Evolutionary conservation across 2,113 vertebrate species (phyloP).

Genomic region (Eulemur macaco): DNA sequence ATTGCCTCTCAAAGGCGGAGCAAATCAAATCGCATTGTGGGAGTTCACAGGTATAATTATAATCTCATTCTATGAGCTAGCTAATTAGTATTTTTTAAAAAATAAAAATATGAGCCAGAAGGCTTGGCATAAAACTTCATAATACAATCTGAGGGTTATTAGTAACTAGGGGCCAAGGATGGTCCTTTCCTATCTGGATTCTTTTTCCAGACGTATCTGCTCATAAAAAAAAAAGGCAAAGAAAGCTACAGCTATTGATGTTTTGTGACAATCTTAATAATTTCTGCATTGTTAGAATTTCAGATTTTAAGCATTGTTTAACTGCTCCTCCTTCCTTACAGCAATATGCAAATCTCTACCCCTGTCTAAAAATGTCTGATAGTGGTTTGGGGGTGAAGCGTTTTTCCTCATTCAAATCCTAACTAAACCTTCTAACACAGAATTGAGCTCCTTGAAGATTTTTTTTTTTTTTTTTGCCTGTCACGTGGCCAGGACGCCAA

Average conservation of each 20-base stretch:
- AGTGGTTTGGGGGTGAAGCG: conserved; percentile 14
- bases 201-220: background rate
- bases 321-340: background rate
- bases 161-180: background rate
- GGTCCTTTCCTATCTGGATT: background rate
- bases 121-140: conserved; percentile 4
- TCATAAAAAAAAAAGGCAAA: background rate
- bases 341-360: conserved; percentile 31
- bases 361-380: background rate
- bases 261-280: background rate
- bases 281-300: conserved; percentile 54
- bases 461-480: background rate
- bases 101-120: conserved; percentile 31
- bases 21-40: conserved; percentile 10
- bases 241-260: background rate
- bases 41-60: conserved; percentile 50
- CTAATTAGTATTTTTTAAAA: conserved; percentile 38
- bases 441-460: conserved; percentile 65
- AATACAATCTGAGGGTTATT: background rate
- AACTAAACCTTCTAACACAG: conserved; percentile 58
- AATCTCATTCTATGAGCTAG: conserved; percentile 32
- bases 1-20: background rate
- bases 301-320: conserved; percentile 5
- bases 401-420: conserved; percentile 49
- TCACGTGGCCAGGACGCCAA: conserved; percentile 31